phyloP scores from a whole-genome alignment of 2,888 invertebrate species.

The Sipha maydis region DNA sequence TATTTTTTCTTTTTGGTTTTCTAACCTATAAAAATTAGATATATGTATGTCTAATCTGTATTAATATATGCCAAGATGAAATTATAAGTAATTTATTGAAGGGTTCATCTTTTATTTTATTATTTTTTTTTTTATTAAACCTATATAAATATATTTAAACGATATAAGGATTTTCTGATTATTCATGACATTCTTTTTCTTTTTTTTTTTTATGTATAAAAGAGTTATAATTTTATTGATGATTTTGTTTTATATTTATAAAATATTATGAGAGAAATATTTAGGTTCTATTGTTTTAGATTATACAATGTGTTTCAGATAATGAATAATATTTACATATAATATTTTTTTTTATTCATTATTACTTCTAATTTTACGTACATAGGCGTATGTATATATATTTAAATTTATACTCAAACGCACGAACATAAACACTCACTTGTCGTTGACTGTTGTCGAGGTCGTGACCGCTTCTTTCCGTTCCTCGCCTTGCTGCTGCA shows the following conservation, averaged over 20 bases:
- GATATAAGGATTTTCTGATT: not conserved
- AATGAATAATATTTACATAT: slow-evolving; percentile 17
- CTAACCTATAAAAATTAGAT: too few relatives aligned
- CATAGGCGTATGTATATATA: not conserved
- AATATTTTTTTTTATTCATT: not conserved
- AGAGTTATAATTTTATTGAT: not conserved
- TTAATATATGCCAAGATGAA: too few relatives aligned
- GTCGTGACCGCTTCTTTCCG: slow-evolving; percentile 43
- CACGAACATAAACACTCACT: slow-evolving; percentile 23
- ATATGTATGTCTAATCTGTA: too few relatives aligned
- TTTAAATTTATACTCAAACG: not conserved
- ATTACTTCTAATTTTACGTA: slow-evolving; percentile 1
- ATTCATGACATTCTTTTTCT: not conserved
- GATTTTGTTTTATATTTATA: not conserved
- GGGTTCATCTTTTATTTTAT: too few relatives aligned
- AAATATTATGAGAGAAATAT: not conserved
- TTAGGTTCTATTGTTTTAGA: not conserved
- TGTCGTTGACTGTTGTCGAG: slow-evolving; percentile 52
- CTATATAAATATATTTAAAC: too few relatives aligned
- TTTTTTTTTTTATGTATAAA: not conserved
- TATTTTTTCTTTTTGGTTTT: too few relatives aligned
- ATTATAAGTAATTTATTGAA: too few relatives aligned
- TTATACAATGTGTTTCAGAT: not conserved
- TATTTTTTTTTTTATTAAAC: not conserved
- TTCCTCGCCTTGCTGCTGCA: not conserved